Conservation (phyloP, 2,113 vertebrate genomes). For the Ptyas mucosa region DNA sequence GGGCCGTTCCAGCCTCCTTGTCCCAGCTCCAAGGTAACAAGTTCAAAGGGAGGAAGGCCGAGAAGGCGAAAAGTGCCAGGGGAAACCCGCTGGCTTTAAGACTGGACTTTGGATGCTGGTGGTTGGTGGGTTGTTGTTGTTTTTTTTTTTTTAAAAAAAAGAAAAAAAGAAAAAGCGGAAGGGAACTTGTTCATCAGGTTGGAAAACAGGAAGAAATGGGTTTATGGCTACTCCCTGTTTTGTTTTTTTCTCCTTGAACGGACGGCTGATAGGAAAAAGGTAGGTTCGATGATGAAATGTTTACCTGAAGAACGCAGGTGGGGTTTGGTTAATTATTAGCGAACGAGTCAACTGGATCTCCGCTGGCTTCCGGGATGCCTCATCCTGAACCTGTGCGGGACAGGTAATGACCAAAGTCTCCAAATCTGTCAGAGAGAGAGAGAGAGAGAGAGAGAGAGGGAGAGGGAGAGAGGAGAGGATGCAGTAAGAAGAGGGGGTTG, state of each 20-base stretch:
- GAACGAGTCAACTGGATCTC: background rate
- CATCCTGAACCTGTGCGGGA: background rate
- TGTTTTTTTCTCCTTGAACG: background rate
- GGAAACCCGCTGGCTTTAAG: constrained; percentile 36
- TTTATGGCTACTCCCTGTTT: constrained; percentile 14
- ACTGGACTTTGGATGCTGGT: background rate
- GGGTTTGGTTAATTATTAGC: constrained; percentile 58
- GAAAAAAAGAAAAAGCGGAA: background rate
- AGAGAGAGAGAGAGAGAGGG: background rate
- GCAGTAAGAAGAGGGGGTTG: background rate
- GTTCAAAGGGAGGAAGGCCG: constrained; percentile 62
- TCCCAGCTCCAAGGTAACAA: constrained; percentile 70
- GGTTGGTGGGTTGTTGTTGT: background rate
- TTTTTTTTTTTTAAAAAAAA: background rate
- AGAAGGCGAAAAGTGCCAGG: background rate
- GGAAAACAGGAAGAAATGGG: constrained; percentile 49
- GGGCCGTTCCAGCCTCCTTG: constrained; percentile 30
- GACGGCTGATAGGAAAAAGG: constrained; percentile 23
- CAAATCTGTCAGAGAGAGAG: background rate
- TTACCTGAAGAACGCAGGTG: constrained; percentile 32
- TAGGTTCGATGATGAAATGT: constrained; percentile 5
- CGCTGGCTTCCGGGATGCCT: constrained; percentile 51
- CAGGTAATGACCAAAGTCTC: background rate
- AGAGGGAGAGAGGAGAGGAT: background rate
- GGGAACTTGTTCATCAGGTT: constrained; percentile 70